Conservation (phyloP, 1,140 invertebrate species). For the Sitodiplosis mosellana region DNA sequence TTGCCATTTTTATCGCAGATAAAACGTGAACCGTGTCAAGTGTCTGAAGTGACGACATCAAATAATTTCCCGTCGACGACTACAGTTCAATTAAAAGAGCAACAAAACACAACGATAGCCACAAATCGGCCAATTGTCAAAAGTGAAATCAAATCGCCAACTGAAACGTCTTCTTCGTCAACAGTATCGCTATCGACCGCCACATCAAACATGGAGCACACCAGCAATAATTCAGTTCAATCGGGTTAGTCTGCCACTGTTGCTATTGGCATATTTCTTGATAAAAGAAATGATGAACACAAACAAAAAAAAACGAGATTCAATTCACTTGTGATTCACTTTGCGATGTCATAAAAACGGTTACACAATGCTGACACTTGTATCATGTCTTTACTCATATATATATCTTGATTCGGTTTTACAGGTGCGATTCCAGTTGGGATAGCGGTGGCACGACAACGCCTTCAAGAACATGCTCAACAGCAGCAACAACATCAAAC, state of each 20-base stretch:
- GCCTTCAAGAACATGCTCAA: conserved; percentile 40
- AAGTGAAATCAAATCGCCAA: background rate
- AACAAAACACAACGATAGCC: conserved; percentile 30
- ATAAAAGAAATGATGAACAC: background rate
- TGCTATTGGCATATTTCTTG: background rate
- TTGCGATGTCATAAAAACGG: background rate
- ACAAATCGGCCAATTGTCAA: conserved; percentile 17
- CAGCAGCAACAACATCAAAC: conserved; percentile 26
- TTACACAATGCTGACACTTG: conserved; percentile 1
- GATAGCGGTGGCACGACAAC: conserved; percentile 66
- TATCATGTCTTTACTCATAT: background rate
- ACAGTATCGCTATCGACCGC: conserved; percentile 4
- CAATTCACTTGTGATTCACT: background rate
- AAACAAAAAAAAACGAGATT: background rate
- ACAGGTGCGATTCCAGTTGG: conserved; percentile 54
- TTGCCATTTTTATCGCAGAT: conserved; percentile 26
- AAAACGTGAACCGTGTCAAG: conserved; percentile 43
- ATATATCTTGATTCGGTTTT: conserved; percentile 1
- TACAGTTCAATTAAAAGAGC: conserved; percentile 18
- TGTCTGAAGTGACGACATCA: conserved; percentile 43
- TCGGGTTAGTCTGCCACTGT: conserved; percentile 1
- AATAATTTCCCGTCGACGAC: conserved; percentile 26
- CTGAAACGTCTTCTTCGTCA: background rate
- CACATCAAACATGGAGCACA: conserved; percentile 10
- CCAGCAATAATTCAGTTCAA: background rate